Conservation (phyloP, 2,113 vertebrate species). For the Caracal caracal region DNA sequence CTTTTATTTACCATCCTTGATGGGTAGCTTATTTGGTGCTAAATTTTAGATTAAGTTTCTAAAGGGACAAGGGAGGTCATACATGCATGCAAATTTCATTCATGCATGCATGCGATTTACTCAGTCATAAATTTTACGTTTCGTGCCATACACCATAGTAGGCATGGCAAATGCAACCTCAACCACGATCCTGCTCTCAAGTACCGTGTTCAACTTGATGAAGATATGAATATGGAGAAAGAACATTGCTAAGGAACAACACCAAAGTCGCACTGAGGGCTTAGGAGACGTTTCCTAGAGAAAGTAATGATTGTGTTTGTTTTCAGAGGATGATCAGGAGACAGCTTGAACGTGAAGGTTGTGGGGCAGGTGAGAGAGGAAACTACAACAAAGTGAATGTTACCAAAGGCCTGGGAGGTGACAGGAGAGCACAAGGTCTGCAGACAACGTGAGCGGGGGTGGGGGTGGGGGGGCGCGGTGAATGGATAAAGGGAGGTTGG, state of each 20-base stretch:
- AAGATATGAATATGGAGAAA: not conserved
- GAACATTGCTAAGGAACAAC: not conserved
- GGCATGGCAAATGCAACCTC: not conserved
- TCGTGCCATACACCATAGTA: not conserved
- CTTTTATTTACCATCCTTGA: not conserved
- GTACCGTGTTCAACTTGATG: not conserved
- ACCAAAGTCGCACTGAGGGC: not conserved
- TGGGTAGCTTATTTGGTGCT: not conserved
- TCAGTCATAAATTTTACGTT: not conserved
- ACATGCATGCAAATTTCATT: not conserved
- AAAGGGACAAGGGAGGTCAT: not conserved
- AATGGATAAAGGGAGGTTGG: not conserved
- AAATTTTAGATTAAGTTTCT: not conserved
- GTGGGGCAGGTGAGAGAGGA: not conserved
- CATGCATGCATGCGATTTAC: not conserved
- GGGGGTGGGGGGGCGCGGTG: not conserved
- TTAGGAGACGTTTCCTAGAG: not conserved
- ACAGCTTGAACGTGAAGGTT: not conserved
- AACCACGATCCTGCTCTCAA: not conserved
- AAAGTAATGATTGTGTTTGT: not conserved
- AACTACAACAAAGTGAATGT: not conserved
- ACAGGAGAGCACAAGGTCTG: accelerated
- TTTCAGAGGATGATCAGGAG: not conserved
- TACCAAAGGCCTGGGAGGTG: not conserved
- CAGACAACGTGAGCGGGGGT: not conserved